Evolutionary conservation across 1,140 invertebrate species (phyloP), one percentile per base, ranked within the genome.

Genomic region (Drosophila persimilis): DNA sequence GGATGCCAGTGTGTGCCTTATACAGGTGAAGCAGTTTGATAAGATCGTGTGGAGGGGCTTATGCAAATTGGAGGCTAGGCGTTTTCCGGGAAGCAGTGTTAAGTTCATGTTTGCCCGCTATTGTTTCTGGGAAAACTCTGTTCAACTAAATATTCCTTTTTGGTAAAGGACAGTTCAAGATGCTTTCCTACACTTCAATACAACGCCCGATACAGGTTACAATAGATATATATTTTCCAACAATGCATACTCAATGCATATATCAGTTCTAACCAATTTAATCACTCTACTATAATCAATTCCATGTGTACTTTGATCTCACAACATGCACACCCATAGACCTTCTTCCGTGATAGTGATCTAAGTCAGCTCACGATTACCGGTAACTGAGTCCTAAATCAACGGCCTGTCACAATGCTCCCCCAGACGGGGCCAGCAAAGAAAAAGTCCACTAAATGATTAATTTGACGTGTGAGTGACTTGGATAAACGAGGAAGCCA

Each of bases 41-140:
- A 86, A 83, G 73, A 41, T 48, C 43, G 65, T 46, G 44, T 44
- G 52, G 35, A 46, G 73, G 60, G 72, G 65, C 59, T 73, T 79
- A 73, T 54, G 54, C 54, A 75, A 74, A 84, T 83, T 64, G 48
- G 35, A 45, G 61, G 74, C 59, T 52, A 61, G 55, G 79, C 71
- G 54, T 78, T 86, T 86, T 88, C 83, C 83, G 66, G 83, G 83
- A 86, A 88, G 64, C 47, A 41, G 83, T 71, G 83, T 86, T 77
- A 88, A 78, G 73, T 70, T 86, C 69, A 79, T 86, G 79, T 88
- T 86, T 76, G 60, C 75, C 8, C 50, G 55, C 55, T 76, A 88
- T 88, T 88, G 63, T 88, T 88, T 86, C 81, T 83, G 83, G 66
- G 81, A 86, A 86, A 70, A 47, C 46, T 6, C 15, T 24, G 2